Evolutionary conservation across 2,797 vertebrate genomes (phyloP).

Genomic region (Tragopan temminckii): DNA sequence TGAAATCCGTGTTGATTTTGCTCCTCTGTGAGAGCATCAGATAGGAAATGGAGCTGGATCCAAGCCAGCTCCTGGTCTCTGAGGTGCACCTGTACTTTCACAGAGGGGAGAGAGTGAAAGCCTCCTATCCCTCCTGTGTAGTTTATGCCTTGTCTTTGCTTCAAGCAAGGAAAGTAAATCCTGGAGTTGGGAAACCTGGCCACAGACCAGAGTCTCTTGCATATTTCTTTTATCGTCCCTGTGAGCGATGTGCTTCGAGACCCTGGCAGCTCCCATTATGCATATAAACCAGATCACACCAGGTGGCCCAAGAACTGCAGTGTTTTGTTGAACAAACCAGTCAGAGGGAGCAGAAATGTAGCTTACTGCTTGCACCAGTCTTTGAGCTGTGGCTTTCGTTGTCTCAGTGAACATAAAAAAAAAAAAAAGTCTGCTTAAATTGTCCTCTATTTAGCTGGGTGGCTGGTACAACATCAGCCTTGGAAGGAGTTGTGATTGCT

Average conservation of each 20-base stretch:
- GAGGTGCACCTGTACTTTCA: background rate
- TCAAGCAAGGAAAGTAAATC: background rate
- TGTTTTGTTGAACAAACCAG: fast-evolving
- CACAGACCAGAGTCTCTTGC: fast-evolving
- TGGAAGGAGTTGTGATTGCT: background rate
- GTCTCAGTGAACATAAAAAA: background rate
- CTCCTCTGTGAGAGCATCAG: background rate
- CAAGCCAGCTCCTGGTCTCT: background rate
- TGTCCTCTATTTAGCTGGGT: background rate
- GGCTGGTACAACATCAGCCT: background rate
- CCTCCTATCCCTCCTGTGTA: background rate
- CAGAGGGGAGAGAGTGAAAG: background rate
- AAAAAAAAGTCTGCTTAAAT: background rate
- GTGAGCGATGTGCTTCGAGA: background rate
- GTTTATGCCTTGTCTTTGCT: background rate
- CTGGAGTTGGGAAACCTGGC: background rate
- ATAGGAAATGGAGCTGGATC: background rate
- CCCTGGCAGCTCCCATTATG: background rate
- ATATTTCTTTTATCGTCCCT: background rate
- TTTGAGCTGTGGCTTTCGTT: background rate
- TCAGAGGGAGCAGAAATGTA: background rate
- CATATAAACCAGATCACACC: background rate
- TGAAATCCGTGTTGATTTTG: background rate
- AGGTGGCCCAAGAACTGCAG: background rate
- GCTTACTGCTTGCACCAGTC: background rate